Evolutionary conservation across 1,140 invertebrate species (phyloP).

Genomic region (Nasonia giraulti): DNA sequence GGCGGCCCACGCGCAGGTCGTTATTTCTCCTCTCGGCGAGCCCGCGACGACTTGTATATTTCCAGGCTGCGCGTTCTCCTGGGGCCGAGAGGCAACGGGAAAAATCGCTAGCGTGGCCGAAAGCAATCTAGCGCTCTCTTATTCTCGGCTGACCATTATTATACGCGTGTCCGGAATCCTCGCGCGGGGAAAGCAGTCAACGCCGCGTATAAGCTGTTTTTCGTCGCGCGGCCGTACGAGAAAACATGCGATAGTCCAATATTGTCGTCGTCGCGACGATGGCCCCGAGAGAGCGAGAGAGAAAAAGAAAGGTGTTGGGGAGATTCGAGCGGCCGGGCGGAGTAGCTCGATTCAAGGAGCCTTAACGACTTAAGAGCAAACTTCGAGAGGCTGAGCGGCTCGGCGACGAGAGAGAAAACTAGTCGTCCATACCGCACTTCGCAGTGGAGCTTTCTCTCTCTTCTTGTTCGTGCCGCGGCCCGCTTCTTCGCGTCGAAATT

Average conservation of each 20-base stretch:
- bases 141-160: constrained; percentile 6
- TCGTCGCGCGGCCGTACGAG: neutral
- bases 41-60: too few species aligned
- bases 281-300: neutral
- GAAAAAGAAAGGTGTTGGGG: neutral
- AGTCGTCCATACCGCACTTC: neutral
- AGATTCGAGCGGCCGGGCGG: neutral
- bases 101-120: too few species aligned
- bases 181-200: constrained; percentile 1
- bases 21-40: neutral
- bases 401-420: constrained; percentile 13
- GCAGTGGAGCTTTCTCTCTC: neutral
- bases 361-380: constrained; percentile 42
- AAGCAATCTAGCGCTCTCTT: constrained; percentile 25
- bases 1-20: neutral
- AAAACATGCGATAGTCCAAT: constrained; percentile 23
- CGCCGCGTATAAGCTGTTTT: neutral
- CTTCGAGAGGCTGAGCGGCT: constrained; percentile 34
- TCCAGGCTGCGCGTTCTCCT: neutral
- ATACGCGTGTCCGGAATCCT: constrained; percentile 29
- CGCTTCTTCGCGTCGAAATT: neutral
- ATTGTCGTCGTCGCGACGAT: constrained; percentile 17
- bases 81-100: neutral
- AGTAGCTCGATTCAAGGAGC: constrained; percentile 34
- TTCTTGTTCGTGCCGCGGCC: neutral